Base-by-base conservation (phyloP, 2,113 vertebrate genomes). In the Syngnathus typhle region DNA sequence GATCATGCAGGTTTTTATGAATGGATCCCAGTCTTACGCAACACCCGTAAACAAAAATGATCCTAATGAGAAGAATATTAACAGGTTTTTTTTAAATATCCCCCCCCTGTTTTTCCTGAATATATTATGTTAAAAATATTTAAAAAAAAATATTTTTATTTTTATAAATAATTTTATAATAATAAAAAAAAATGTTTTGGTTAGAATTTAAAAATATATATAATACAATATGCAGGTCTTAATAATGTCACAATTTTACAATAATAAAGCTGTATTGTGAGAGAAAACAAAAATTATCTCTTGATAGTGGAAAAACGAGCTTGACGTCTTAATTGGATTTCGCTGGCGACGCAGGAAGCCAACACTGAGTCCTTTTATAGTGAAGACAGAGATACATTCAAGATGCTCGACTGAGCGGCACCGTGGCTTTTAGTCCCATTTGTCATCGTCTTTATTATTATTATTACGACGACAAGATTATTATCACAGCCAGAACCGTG, bases 301-400 rank as follows among this genome's bases (percentile, higher is more conserved):
- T 52, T 21, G 21, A 21, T n/a, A 7, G 18, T 8, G 27, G 2
- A 52, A 52, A n/a, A 12, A 23, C 0, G 15, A 27, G 72, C 63
- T 69, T 72, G 78, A 83, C 69, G 61, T 70, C 79, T 70, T 82
- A 83, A 89, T 79, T 84, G n/a, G 70, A 84, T 88, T 85, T 71
- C 36, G 37, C 16, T 66, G 51, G 36, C 51, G 58, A 83, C 74
- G 78, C 77, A 86, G 79, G 78, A 88, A 89, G 74, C 60, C 9
- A 74, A 82, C 83, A 84, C 70, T 70, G 59, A 43, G 64, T 58
- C 64, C 68, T 62, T 80, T 80, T 49, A 60, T 74, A 23, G 68
- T 4, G 55, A 21, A 52, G 65, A 43, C 54, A 64, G 19, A 63
- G 47, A 38, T 60, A 43, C 59, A 66, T 55, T 60, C 59, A 58